These are phyloP conservation scores for Acrocephalus arundinaceus DNA, from an alignment of 2,113 vertebrate species.

Conservation along the genomic window DNA sequence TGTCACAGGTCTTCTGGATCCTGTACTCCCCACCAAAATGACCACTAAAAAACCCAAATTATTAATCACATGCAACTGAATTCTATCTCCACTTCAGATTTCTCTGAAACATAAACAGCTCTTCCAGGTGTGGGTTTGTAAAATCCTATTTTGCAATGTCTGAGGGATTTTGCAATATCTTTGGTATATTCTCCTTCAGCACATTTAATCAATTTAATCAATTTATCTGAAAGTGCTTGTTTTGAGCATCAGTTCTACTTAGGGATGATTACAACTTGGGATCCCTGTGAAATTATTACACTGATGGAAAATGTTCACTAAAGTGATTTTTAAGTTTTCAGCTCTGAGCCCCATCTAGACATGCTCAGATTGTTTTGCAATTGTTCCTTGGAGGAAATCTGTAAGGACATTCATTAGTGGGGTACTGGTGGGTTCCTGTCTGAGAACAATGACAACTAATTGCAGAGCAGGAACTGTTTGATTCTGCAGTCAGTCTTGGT, in stretches of 20 bases:
- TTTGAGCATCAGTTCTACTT: background rate
- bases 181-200: background rate
- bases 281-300: background rate
- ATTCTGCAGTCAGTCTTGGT: background rate
- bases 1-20: background rate
- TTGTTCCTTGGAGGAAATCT: slow-evolving; percentile 49
- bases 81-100: background rate
- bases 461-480: slow-evolving; percentile 29
- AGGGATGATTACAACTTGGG: slow-evolving; percentile 11
- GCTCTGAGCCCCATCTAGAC: slow-evolving; percentile 31
- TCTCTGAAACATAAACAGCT: background rate
- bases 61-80: background rate
- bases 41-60: background rate
- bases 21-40: background rate
- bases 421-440: slow-evolving; percentile 44
- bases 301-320: slow-evolving; percentile 32
- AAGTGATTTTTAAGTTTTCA: slow-evolving; percentile 54
- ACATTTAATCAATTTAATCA: background rate
- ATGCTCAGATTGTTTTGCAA: slow-evolving; percentile 43
- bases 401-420: slow-evolving; percentile 27
- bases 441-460: slow-evolving; percentile 51
- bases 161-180: background rate
- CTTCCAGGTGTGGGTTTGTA: background rate
- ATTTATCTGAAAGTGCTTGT: background rate
- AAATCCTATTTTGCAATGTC: background rate